phyloP scores from a whole-genome alignment of 64 coral and sea anemone genomes.

The Actinia equina region DNA sequence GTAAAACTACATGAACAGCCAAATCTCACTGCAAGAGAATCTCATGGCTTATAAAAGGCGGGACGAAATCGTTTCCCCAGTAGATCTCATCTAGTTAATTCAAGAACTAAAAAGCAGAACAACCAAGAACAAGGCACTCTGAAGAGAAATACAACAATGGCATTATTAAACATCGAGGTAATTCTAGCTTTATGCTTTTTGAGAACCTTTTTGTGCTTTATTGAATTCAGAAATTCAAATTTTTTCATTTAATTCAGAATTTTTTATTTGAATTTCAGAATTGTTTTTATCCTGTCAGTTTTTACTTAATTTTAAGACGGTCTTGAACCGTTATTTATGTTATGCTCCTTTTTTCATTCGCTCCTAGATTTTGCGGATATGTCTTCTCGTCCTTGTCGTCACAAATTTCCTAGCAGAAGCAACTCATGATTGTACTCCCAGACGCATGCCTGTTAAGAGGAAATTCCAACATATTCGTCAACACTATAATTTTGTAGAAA shows the following conservation, averaged over 20 bases:
- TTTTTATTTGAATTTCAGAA: no score
- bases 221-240: no score
- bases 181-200: not conserved
- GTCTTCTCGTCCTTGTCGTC: not conserved
- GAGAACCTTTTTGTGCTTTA: no score
- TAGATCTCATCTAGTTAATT: not conserved
- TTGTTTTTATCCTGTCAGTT: not conserved
- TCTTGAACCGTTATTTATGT: not conserved
- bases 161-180: not conserved
- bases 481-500: slow-evolving; percentile 19
- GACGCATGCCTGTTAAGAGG: not conserved
- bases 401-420: not conserved
- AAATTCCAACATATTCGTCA: slow-evolving; percentile 17
- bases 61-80: not conserved
- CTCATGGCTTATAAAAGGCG: not conserved
- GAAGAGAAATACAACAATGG: not conserved
- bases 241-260: no score
- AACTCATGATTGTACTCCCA: not conserved
- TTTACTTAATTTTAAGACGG: not conserved
- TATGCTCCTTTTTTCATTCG: not conserved
- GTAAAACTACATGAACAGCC: not conserved
- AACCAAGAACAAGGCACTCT: not conserved
- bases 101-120: not conserved
- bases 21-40: not conserved
- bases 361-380: not conserved